phyloP scores from a whole-genome alignment of 2,888 invertebrate genomes.

The Lasioglossum pauxillum region DNA sequence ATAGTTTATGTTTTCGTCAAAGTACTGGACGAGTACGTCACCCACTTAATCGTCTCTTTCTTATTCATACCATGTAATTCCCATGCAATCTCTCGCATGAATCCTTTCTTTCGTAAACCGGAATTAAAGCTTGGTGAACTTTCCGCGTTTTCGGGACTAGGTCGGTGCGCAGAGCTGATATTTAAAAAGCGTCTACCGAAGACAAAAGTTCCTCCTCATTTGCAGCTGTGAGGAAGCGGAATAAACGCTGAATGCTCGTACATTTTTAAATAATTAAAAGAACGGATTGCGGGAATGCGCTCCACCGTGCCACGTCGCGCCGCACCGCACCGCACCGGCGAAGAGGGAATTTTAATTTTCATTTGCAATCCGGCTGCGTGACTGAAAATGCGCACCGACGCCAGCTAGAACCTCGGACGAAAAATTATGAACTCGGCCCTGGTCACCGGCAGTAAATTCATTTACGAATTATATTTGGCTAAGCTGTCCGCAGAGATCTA shows the following conservation, averaged over 20 bases:
- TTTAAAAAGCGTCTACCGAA: not conserved
- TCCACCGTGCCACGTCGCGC: not conserved
- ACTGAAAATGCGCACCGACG: constrained; percentile 32
- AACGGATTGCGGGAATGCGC: not conserved
- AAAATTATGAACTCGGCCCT: constrained; percentile 26
- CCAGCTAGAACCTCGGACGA: not conserved
- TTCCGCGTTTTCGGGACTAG: not conserved
- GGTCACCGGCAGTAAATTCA: constrained; percentile 34
- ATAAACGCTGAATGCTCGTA: not conserved
- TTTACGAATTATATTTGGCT: constrained; percentile 33
- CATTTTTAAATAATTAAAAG: constrained; percentile 25
- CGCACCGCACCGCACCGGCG: not conserved
- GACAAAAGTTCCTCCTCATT: constrained; percentile 17
- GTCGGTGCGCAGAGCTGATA: not conserved
- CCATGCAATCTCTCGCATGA: not conserved
- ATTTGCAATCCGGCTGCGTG: constrained; percentile 22
- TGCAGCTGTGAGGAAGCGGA: not conserved
- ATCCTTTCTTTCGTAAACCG: not conserved
- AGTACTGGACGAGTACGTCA: not conserved
- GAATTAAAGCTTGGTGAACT: not conserved
- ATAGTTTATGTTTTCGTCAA: not conserved
- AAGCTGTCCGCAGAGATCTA: not conserved
- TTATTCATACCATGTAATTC: not conserved
- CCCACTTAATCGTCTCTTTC: not conserved
- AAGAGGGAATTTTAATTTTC: constrained; percentile 45